A percentile compares a stretch with the other conserved stretches of the same genome.
These are phyloP conservation scores for Aptenodytes forsteri DNA, from an alignment of 2,113 vertebrate species.

Conservation along the genomic window DNA sequence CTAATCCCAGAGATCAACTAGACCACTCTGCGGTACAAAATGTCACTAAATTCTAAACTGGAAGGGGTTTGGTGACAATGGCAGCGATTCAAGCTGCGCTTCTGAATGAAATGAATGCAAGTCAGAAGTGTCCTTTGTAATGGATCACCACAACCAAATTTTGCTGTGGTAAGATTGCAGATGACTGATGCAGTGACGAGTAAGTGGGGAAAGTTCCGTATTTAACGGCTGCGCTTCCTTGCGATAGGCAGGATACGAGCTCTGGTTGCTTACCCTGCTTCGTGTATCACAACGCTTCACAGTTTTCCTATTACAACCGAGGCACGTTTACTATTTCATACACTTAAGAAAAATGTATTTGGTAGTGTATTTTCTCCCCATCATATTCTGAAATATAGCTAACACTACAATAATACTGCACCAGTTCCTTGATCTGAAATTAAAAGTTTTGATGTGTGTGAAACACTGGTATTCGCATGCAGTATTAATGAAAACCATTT, in stretches of 20 bases:
- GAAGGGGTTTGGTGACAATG: neutral
- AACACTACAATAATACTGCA: neutral
- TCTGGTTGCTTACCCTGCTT: neutral
- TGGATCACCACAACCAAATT: neutral
- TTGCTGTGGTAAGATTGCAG: neutral
- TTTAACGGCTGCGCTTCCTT: neutral
- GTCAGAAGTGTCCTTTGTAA: neutral
- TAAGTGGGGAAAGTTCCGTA: neutral
- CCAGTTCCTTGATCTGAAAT: neutral
- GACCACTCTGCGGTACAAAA: neutral
- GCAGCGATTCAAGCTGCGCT: neutral
- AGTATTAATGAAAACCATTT: conserved; percentile 2
- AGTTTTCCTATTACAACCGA: neutral
- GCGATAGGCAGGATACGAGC: neutral
- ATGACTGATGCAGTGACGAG: neutral
- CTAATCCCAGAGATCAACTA: neutral
- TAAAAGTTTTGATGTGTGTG: neutral
- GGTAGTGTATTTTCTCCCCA: neutral
- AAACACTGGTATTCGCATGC: neutral
- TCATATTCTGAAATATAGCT: neutral
- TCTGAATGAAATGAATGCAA: neutral
- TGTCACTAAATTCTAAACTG: neutral
- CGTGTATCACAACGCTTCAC: neutral
- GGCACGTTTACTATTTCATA: neutral
- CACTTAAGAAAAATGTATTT: neutral